Evolutionary conservation across 2,113 vertebrate species (phyloP).

Genomic region (Apodemus speciosus): DNA sequence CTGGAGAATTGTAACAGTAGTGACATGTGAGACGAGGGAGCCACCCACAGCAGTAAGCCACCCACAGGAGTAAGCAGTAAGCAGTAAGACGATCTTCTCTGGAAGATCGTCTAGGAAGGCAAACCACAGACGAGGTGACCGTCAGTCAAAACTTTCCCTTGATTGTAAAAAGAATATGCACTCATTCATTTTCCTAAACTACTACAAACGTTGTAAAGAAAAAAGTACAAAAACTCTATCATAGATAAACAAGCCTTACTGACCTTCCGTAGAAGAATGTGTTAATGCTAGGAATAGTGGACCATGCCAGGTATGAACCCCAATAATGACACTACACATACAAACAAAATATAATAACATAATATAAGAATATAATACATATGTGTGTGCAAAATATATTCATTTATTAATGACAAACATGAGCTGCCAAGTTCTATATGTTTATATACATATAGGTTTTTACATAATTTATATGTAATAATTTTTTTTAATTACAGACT

Average conservation of each 20-base stretch:
- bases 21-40: neutral
- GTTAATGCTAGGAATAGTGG: neutral
- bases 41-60: neutral
- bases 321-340: neutral
- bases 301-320: neutral
- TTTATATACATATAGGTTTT: neutral
- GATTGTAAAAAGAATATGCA: neutral
- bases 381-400: neutral
- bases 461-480: slow-evolving; percentile 17
- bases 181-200: neutral
- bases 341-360: neutral
- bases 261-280: neutral
- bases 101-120: neutral
- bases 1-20: neutral
- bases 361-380: no score
- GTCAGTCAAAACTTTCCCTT: neutral
- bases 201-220: slow-evolving; percentile 4
- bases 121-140: neutral
- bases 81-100: no score
- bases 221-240: neutral
- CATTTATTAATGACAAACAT: neutral
- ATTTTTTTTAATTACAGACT: neutral
- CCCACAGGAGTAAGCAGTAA: no score
- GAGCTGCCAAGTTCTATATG: neutral
- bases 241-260: slow-evolving; percentile 19